Percentiles rank a stretch among this genome's conserved stretches.
These are phyloP conservation scores for Palythoa heliodiscus DNA, from an alignment of 92 coral and sea anemone species.

Conservation along the genomic window DNA sequence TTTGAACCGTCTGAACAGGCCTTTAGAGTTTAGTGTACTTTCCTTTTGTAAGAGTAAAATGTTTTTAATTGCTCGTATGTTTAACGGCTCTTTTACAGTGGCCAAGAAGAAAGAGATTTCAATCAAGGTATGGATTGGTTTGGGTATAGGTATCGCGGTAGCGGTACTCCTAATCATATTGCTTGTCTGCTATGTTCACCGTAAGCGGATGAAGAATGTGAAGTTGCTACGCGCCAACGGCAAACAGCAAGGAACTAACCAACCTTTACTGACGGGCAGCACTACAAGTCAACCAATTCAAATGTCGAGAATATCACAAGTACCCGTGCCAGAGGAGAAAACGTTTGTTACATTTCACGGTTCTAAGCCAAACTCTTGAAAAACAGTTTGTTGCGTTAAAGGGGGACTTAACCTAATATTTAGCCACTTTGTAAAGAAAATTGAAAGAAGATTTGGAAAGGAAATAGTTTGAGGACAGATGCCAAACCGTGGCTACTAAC, in stretches of 20 bases:
- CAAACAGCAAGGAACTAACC: neutral
- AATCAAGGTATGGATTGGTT: neutral
- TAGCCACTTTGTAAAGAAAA: no score
- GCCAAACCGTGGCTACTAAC: no score
- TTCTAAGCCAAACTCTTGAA: neutral
- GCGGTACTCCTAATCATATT: neutral
- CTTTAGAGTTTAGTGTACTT: no score
- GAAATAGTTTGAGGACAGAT: no score
- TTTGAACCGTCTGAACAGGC: no score
- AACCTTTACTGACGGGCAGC: neutral
- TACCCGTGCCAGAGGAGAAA: constrained; percentile 2
- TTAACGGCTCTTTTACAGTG: neutral
- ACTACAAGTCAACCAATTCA: constrained; percentile 12
- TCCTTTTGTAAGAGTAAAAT: neutral
- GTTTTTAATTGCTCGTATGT: neutral
- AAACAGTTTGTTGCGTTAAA: neutral
- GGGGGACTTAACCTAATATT: no score
- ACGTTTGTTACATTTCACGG: constrained; percentile 32
- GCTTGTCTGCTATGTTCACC: neutral
- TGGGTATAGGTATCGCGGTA: constrained; percentile 14
- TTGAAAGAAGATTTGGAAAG: no score
- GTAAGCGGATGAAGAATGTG: neutral
- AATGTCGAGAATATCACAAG: constrained; percentile 1
- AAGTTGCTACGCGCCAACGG: neutral
- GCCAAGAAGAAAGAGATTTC: neutral